A percentile compares a stretch with the other conserved stretches of the same genome.
These are phyloP conservation scores for Erpetoichthys calabaricus DNA, from an alignment of 2,797 vertebrate genomes.

Conservation along the genomic window DNA sequence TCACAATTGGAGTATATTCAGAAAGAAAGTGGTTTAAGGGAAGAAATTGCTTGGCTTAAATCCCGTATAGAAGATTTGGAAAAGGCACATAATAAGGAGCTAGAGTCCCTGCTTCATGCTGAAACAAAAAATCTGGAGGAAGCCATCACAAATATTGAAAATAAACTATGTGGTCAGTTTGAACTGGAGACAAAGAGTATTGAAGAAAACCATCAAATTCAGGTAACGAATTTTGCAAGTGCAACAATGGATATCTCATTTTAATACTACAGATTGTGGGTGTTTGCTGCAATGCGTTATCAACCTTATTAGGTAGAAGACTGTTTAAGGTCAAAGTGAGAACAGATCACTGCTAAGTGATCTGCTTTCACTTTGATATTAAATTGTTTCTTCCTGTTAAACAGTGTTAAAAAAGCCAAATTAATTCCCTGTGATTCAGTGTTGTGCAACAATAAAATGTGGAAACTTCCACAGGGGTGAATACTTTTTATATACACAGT, in stretches of 20 bases:
- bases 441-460: too few relatives aligned
- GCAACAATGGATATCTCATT: constrained; percentile 1
- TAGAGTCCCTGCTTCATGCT: constrained; percentile 32
- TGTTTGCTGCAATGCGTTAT: too few relatives aligned
- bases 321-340: too few relatives aligned
- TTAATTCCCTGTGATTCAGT: too few relatives aligned
- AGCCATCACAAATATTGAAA: constrained; percentile 30
- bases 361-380: too few relatives aligned
- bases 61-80: constrained; percentile 33
- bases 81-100: constrained; percentile 29
- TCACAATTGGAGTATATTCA: constrained; percentile 46
- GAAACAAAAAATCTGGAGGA: constrained; percentile 22
- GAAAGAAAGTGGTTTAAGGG: constrained; percentile 29
- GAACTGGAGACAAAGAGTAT: constrained; percentile 34
- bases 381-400: too few relatives aligned
- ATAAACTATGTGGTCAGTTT: constrained; percentile 25
- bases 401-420: too few relatives aligned
- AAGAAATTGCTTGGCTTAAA: constrained; percentile 32
- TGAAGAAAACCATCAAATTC: constrained; percentile 33
- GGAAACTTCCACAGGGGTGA: too few relatives aligned
- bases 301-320: too few relatives aligned
- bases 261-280: too few relatives aligned
- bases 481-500: too few relatives aligned
- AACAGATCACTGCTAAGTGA: too few relatives aligned
- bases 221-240: constrained; percentile 32